A percentile compares a stretch with the other conserved stretches of the same genome.
Evolutionary conservation across 1,140 invertebrate genomes (phyloP).

Genomic region (Hycleus cichorii): DNA sequence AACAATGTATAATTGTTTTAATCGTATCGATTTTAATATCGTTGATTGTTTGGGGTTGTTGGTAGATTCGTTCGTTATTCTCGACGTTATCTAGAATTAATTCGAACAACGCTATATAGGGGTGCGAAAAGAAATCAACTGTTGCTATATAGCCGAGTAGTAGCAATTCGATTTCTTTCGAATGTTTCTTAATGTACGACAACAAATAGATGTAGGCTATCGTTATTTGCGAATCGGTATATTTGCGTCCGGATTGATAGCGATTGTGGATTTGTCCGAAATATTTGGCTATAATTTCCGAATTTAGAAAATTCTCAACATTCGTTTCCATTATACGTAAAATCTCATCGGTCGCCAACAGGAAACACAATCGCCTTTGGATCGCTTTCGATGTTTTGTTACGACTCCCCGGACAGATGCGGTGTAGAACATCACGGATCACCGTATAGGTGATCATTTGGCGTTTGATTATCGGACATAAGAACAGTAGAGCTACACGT

Average conservation of each 20-base stretch:
- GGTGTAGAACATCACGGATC: conserved; percentile 58
- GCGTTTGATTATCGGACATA: conserved; percentile 46
- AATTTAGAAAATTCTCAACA: conserved; percentile 19
- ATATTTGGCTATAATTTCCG: conserved; percentile 14
- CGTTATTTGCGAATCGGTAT: conserved; percentile 7
- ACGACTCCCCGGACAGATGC: conserved; percentile 43
- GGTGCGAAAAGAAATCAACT: conserved; percentile 16
- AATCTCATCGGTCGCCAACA: conserved; percentile 6
- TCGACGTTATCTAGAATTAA: conserved; percentile 2
- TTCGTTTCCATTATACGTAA: conserved; percentile 15
- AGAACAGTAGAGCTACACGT: conserved; percentile 57
- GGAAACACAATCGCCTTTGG: conserved; percentile 15
- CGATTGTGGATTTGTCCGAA: conserved; percentile 14
- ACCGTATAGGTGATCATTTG: conserved; percentile 44
- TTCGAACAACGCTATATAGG: conserved; percentile 19
- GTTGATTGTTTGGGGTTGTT: conserved; percentile 41
- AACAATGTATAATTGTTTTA: conserved; percentile 51
- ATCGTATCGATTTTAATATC: conserved; percentile 47
- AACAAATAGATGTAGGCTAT: conserved; percentile 8
- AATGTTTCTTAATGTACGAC: conserved; percentile 9
- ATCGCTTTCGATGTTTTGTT: conserved; percentile 57
- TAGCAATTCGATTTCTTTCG: conserved; percentile 6
- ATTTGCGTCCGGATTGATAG: conserved; percentile 7
- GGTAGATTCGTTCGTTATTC: conserved; percentile 5
- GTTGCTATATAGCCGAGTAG: conserved; percentile 8